These are phyloP conservation scores for Callorhinus ursinus DNA, from an alignment of 2,113 vertebrate species.

Conservation along the genomic window DNA sequence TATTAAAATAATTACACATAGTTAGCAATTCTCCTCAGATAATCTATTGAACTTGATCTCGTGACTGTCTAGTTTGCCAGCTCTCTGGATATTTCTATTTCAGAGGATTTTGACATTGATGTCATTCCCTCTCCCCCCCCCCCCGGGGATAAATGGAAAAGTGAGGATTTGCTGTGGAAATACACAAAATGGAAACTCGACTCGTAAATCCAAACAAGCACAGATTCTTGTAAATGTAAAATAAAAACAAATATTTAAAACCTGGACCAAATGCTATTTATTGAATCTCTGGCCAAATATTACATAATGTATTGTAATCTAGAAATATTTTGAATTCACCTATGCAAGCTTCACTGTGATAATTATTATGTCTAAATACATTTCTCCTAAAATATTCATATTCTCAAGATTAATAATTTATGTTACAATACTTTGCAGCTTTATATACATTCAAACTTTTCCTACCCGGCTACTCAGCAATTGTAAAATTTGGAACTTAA, in stretches of 20 bases:
- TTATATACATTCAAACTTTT: slow-evolving; percentile 1
- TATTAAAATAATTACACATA: slow-evolving; percentile 70
- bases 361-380: slow-evolving; percentile 19
- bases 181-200: slow-evolving; percentile 30
- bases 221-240: not conserved
- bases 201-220: not conserved
- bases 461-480: not conserved
- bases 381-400: slow-evolving; percentile 24
- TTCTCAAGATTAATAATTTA: slow-evolving; percentile 16
- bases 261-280: not conserved
- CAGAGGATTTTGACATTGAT: slow-evolving; percentile 61
- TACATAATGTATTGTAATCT: not conserved
- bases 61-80: slow-evolving; percentile 42
- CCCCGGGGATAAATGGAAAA: not conserved
- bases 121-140: not conserved
- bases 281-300: not conserved
- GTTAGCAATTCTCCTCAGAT: slow-evolving; percentile 64
- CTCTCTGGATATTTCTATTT: slow-evolving; percentile 52
- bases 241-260: slow-evolving; percentile 39
- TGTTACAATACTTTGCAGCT: not conserved
- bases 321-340: slow-evolving; percentile 23
- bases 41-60: slow-evolving; percentile 62
- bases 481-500: slow-evolving; percentile 14
- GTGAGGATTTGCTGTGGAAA: not conserved
- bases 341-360: not conserved